These are phyloP conservation scores for Hippocampus kuda DNA, from an alignment of 2,797 vertebrate genomes.

Conservation along the genomic window DNA sequence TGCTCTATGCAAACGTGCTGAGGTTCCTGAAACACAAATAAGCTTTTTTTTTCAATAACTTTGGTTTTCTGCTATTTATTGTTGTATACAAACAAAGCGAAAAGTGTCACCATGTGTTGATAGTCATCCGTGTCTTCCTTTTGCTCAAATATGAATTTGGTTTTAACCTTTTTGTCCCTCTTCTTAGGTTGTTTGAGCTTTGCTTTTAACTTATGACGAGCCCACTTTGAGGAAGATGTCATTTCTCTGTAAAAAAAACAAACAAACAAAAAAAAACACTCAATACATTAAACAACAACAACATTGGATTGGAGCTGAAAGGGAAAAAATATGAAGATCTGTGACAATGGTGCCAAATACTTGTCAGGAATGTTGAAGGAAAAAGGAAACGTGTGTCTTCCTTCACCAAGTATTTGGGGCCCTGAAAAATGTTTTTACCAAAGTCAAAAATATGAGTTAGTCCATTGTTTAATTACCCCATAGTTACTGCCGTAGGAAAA, in stretches of 20 bases:
- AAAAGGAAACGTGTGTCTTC: constrained; percentile 57
- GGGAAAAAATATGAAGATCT: background rate
- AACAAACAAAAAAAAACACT: no score
- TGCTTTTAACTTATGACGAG: constrained; percentile 44
- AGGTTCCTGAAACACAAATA: constrained; percentile 39
- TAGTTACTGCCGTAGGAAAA: no score
- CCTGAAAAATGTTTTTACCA: no score
- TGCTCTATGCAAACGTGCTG: constrained; percentile 40
- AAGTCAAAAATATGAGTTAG: no score
- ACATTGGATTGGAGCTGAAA: background rate
- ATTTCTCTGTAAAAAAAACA: constrained; percentile 37
- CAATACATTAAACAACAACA: no score
- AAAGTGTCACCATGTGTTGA: constrained; percentile 8
- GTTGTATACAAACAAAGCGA: background rate
- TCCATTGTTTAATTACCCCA: constrained; percentile 34
- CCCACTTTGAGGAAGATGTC: constrained; percentile 52
- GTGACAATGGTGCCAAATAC: constrained; percentile 23
- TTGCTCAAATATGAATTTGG: constrained; percentile 45
- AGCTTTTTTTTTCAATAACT: no score
- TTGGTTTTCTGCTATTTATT: no score
- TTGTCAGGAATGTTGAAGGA: constrained; percentile 53
- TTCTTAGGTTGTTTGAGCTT: constrained; percentile 54
- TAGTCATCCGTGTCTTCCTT: constrained; percentile 4
- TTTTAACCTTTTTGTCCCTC: constrained; percentile 32
- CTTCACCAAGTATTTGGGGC: constrained; percentile 5